phyloP scores from a whole-genome alignment of 2,888 invertebrate genomes.

The Pachycephus smyrnensis region DNA sequence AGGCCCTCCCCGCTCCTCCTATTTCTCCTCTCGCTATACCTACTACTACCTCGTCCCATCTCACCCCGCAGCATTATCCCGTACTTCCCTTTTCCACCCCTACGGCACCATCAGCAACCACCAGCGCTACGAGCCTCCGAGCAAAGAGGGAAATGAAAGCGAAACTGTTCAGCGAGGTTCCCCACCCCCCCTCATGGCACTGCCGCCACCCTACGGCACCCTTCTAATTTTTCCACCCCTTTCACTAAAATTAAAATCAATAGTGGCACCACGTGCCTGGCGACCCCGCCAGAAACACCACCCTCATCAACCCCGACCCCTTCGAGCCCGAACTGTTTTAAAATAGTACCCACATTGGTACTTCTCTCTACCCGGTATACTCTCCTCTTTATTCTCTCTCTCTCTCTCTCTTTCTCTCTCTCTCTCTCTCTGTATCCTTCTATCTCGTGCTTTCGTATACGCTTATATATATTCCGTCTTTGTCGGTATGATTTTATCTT shows the following conservation, averaged over 20 bases:
- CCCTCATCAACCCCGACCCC: slow-evolving; percentile 34
- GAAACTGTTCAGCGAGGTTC: slow-evolving; percentile 66
- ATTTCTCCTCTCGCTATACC: too few relatives aligned
- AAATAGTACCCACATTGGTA: slow-evolving; percentile 45
- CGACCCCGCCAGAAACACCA: slow-evolving; percentile 57
- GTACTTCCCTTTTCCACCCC: slow-evolving; percentile 29
- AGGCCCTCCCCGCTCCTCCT: slow-evolving; percentile 18
- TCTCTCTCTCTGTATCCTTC: too few relatives aligned
- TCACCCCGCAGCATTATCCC: slow-evolving; percentile 28
- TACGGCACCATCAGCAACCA: slow-evolving; percentile 35
- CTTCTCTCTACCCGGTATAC: slow-evolving; percentile 33
- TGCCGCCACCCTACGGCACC: slow-evolving; percentile 56
- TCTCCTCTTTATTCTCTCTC: slow-evolving; percentile 21
- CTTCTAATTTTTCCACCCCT: slow-evolving; percentile 68
- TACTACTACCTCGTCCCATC: slow-evolving; percentile 3
- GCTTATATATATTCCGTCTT: slow-evolving; percentile 15
- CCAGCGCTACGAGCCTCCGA: slow-evolving; percentile 44
- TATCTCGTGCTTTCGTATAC: slow-evolving; percentile 16
- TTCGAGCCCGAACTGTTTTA: slow-evolving; percentile 46
- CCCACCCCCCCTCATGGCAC: slow-evolving; percentile 49
- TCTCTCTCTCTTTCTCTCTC: slow-evolving; percentile 14
- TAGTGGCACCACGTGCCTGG: slow-evolving; percentile 67
- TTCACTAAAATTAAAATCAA: slow-evolving; percentile 68
- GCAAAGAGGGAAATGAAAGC: slow-evolving; percentile 64
- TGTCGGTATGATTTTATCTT: not conserved